A percentile compares a stretch with the other conserved stretches of the same genome.
Conservation (phyloP, 92 coral and sea anemone genomes). For the Diadumene lineata region DNA sequence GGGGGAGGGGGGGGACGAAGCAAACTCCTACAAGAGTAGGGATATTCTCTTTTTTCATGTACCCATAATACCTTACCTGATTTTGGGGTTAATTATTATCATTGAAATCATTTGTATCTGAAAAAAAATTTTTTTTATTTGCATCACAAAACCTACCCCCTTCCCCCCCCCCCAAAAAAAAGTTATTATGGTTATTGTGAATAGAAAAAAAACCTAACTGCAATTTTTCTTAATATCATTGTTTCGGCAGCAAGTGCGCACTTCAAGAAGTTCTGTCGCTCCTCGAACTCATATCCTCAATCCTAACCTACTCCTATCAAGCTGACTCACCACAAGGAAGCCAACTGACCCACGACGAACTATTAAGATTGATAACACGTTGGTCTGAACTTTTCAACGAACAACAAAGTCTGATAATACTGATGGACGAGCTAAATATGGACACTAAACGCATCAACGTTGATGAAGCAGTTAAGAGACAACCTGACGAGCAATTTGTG, state of each 20-base stretch:
- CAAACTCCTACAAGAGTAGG: too few species aligned
- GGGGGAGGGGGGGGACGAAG: too few species aligned
- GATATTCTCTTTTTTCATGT: too few species aligned
- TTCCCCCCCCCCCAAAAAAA: too few species aligned
- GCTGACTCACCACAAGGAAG: conserved; percentile 24
- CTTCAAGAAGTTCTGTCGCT: conserved; percentile 12
- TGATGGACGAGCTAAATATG: not conserved
- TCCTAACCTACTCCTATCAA: conserved; percentile 44
- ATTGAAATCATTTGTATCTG: too few species aligned
- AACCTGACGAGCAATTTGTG: not conserved
- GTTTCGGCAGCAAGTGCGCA: not conserved
- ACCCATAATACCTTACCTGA: too few species aligned
- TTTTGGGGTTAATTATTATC: too few species aligned
- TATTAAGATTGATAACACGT: conserved; percentile 37
- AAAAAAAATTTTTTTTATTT: too few species aligned
- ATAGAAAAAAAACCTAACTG: not conserved
- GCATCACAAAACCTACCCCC: too few species aligned
- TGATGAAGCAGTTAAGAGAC: not conserved
- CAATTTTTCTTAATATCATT: too few species aligned
- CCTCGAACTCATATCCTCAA: conserved; percentile 45
- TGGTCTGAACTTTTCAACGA: conserved; percentile 67
- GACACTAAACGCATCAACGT: not conserved
- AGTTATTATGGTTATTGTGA: too few species aligned
- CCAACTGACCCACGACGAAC: conserved; percentile 41
- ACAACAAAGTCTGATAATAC: not conserved